A percentile compares a stretch with the other conserved stretches of the same genome.
These are phyloP conservation scores for Halictus rubicundus DNA, from an alignment of 1,140 invertebrate genomes.

Conservation along the genomic window DNA sequence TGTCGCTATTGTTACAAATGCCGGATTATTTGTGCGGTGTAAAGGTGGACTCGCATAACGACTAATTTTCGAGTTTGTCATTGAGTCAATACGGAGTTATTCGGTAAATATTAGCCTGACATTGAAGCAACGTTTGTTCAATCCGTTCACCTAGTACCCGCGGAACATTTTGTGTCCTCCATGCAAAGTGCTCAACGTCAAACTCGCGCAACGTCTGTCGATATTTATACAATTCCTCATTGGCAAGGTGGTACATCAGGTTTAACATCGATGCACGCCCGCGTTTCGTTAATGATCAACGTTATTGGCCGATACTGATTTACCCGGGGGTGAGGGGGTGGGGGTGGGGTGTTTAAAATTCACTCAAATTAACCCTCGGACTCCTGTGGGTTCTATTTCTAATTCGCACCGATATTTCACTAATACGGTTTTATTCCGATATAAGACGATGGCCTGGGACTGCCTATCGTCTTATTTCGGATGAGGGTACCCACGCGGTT, in stretches of 20 bases:
- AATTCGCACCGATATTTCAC: too few species aligned
- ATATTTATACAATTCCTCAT: constrained; percentile 60
- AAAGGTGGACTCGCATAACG: background rate
- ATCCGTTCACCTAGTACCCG: background rate
- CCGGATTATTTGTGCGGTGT: background rate
- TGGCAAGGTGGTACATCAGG: constrained; percentile 60
- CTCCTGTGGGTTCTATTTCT: too few species aligned
- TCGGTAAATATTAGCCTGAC: background rate
- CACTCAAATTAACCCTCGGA: too few species aligned
- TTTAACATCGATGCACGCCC: constrained; percentile 46
- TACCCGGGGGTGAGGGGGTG: constrained; percentile 11
- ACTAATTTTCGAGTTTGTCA: constrained; percentile 12
- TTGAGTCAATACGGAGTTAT: background rate
- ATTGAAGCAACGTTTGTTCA: background rate
- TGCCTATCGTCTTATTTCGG: too few species aligned
- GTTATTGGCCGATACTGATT: constrained; percentile 60
- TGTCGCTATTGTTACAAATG: background rate
- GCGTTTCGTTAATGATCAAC: constrained; percentile 58
- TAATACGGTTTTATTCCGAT: too few species aligned
- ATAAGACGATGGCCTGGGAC: too few species aligned
- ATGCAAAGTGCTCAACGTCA: constrained; percentile 16
- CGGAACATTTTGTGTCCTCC: background rate
- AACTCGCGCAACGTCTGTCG: constrained; percentile 44
- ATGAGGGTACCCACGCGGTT: too few species aligned
- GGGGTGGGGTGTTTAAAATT: constrained; percentile 55